phyloP scores from a whole-genome alignment of 30 jellyfish, hydroid and myxozoan genomes.

The Cassiopea andromeda region DNA sequence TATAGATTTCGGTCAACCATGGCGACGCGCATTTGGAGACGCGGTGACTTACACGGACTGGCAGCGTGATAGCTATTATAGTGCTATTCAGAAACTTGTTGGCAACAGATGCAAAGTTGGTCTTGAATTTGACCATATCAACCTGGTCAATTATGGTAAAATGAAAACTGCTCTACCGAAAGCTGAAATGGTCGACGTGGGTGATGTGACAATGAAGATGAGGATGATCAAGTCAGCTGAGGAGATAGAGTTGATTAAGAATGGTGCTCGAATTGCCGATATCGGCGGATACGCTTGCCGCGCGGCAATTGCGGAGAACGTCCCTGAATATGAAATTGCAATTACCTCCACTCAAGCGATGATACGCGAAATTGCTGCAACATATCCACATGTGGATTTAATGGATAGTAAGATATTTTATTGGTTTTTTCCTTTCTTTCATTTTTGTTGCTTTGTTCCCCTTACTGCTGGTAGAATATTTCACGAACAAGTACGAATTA shows the following conservation, averaged over 20 bases:
- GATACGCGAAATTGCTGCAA: conserved; percentile 81
- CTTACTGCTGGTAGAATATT: neutral
- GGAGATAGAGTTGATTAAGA: conserved; percentile 81
- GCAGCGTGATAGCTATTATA: conserved; percentile 83
- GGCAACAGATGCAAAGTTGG: conserved; percentile 77
- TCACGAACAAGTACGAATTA: neutral
- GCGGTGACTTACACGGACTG: conserved; percentile 89
- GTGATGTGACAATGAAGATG: conserved; percentile 70
- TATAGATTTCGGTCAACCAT: conserved; percentile 94
- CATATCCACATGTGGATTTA: conserved; percentile 79
- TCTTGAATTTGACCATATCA: conserved; percentile 76
- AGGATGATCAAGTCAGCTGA: conserved; percentile 86
- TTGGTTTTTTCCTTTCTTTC: neutral
- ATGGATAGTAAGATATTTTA: conserved; percentile 80
- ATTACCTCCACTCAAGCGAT: conserved; percentile 74
- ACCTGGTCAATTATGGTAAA: conserved; percentile 54
- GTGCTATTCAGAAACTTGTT: conserved; percentile 75
- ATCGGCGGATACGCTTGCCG: conserved; percentile 80
- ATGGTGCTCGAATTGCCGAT: conserved; percentile 90
- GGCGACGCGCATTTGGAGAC: conserved; percentile 81
- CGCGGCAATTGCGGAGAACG: conserved; percentile 74
- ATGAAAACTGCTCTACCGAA: conserved; percentile 73
- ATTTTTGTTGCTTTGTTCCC: neutral
- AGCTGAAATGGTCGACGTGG: conserved; percentile 78
- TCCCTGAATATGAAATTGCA: conserved; percentile 90